phyloP scores from a whole-genome alignment of 2,888 invertebrate genomes.

The Sclerodermus sp. region DNA sequence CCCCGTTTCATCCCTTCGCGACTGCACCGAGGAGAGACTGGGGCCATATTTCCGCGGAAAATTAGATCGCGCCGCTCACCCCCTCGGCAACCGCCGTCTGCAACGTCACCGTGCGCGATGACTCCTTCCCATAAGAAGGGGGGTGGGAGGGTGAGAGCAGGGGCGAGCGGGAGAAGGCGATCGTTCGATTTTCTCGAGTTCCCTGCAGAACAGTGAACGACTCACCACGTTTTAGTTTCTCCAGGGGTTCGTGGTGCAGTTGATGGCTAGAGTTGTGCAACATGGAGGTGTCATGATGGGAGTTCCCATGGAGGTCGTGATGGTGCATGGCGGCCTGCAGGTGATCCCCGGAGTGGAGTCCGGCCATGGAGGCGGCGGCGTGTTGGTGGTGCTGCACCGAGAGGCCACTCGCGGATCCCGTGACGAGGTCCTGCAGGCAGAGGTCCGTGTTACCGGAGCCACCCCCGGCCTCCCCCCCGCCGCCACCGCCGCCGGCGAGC shows the following conservation, averaged over 20 bases:
- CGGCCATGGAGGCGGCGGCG: slow-evolving; percentile 61
- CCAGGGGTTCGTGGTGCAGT: slow-evolving; percentile 73
- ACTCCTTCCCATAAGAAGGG: no score
- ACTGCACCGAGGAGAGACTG: no score
- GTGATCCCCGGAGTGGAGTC: slow-evolving; percentile 60
- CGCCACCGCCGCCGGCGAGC: slow-evolving; percentile 40
- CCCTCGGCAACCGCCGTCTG: no score
- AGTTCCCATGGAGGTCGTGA: slow-evolving; percentile 47
- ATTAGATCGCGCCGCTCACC: no score
- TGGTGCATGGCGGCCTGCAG: slow-evolving; percentile 54
- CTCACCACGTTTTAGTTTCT: slow-evolving; percentile 80
- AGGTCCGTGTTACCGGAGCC: slow-evolving; percentile 63
- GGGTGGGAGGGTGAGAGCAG: no score
- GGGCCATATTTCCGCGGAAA: no score
- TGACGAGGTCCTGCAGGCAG: slow-evolving; percentile 75
- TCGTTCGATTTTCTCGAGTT: no score
- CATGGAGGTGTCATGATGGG: slow-evolving; percentile 61
- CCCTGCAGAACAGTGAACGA: slow-evolving; percentile 39
- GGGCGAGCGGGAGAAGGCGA: no score
- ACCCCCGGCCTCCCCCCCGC: slow-evolving; percentile 31
- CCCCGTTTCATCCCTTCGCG: no score
- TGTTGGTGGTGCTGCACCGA: slow-evolving; percentile 60
- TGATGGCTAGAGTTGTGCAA: slow-evolving; percentile 67
- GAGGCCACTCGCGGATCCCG: slow-evolving; percentile 61
- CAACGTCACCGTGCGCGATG: no score